A percentile compares a stretch with the other conserved stretches of the same genome.
Evolutionary conservation across 2,888 invertebrate genomes (phyloP).

Genomic region (Patella ulyssiponensis): DNA sequence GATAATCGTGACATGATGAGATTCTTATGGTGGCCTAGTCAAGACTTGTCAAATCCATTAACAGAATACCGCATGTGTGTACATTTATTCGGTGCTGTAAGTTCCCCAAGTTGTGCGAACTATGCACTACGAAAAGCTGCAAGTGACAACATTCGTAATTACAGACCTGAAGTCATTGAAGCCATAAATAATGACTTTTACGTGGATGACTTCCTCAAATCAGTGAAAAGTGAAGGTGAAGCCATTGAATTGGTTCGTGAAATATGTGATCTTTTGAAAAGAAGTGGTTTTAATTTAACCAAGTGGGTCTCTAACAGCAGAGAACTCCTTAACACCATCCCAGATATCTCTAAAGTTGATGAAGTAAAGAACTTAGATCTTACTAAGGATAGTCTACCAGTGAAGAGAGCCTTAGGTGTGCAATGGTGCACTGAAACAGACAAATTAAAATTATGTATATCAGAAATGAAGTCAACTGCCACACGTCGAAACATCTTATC

Average conservation of each 20-base stretch:
- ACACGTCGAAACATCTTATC: constrained; percentile 15
- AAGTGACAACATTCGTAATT: not conserved
- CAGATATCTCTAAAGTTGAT: constrained; percentile 12
- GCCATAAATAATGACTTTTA: constrained; percentile 26
- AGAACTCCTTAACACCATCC: constrained; percentile 20
- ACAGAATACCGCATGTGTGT: not conserved
- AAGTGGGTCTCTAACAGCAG: constrained; percentile 25
- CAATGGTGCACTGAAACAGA: constrained; percentile 19
- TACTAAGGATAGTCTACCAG: constrained; percentile 18
- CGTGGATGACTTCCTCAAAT: too few relatives aligned
- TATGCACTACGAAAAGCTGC: constrained; percentile 8
- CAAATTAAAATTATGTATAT: constrained; percentile 6
- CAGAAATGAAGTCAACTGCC: not conserved
- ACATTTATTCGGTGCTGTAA: not conserved
- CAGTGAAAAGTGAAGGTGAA: constrained; percentile 15
- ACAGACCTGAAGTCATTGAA: constrained; percentile 4
- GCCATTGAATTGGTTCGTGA: constrained; percentile 22
- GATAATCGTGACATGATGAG: constrained; percentile 31
- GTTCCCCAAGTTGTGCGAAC: constrained; percentile 4
- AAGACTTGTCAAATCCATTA: not conserved
- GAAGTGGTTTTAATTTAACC: constrained; percentile 25
- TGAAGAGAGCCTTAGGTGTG: constrained; percentile 25
- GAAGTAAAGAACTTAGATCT: constrained; percentile 17
- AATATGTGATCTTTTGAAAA: constrained; percentile 9
- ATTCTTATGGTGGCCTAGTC: constrained; percentile 38